Base-by-base conservation (phyloP, 2,888 invertebrate genomes). In the Ectropis crepuscularia region DNA sequence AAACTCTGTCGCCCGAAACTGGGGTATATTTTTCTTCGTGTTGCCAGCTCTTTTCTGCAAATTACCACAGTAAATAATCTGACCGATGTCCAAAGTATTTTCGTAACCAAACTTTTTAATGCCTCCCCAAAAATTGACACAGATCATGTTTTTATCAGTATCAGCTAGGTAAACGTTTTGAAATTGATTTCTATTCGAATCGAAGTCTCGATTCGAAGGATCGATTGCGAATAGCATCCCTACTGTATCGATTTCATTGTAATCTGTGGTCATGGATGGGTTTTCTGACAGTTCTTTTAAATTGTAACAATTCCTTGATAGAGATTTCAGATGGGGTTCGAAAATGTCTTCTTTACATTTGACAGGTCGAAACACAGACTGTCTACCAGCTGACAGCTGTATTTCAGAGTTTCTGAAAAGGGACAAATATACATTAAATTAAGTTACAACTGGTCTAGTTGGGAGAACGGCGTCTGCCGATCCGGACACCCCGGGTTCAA, bases 201-300 rank as follows among this genome's bases (percentile, higher is more conserved):
- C 83, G 57, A 89, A 88, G 10, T 90, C 88, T 63, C 84, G 78
- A 36, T 86, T 88, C 37, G 90, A 80, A 36, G 93, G 91, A 67
- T 93, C 94, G 43, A 95, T 88, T 61, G 90, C 83, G 36, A 95
- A 91, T 45, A 97, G 92, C 4, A 96, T 74, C 1, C 97, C 97
- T 5, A 95, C 94, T 8, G 95, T 94, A 85, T 97, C 97, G 68
- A 96, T 92, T 91, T 97, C 97, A 66, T 94, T 94, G 77, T 95
- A 95, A 51, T 88, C 82, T 16, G 85, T 86, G 5, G 65, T 61
- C 58, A 79, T 73, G 0, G 70, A 63, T 0, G 86, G 80, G 16
- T 85, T 86, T 65, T 79, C 70, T 0, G 77, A 65, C 28, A 95
- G 74, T 63, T 94, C 90, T 69, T 84, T 82, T 60, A 95, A 92